Conservation (phyloP, 2,888 invertebrate genomes). For the Mimumesa dahlbomi region DNA sequence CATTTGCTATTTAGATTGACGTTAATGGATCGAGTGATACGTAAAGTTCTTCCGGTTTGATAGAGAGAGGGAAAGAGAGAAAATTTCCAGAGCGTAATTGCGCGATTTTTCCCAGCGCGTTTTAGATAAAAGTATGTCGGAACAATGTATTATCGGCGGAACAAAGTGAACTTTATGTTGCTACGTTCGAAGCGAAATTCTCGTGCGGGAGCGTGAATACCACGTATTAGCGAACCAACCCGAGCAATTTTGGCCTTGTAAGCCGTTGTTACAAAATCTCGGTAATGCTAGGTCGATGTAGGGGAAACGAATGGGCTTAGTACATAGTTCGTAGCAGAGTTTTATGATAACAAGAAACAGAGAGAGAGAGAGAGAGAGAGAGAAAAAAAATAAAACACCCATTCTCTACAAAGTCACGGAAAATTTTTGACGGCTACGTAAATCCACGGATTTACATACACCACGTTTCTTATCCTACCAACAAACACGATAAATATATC, state of each 20-base stretch:
- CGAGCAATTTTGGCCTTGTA: constrained; percentile 29
- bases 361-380: neutral
- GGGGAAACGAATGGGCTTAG: neutral
- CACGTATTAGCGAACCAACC: constrained; percentile 29
- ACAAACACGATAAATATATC: no score
- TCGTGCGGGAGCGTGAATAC: constrained; percentile 18
- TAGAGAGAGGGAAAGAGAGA: no score
- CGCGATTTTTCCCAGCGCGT: neutral
- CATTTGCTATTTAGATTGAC: no score
- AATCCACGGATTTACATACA: no score
- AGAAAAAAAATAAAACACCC: neutral
- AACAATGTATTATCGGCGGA: constrained; percentile 26
- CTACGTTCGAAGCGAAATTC: constrained; percentile 3
- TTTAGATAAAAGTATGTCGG: neutral
- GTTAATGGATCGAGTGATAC: no score
- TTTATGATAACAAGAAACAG: neutral
- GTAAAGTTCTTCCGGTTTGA: no score
- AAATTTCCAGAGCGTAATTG: neutral
- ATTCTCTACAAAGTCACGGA: no score
- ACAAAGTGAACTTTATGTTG: constrained; percentile 11
- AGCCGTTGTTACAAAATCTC: constrained; percentile 7
- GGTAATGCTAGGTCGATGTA: constrained; percentile 34
- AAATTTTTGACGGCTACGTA: no score
- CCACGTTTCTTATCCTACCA: no score
- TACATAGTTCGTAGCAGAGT: neutral